phyloP scores from a whole-genome alignment of 64 coral and sea anemone genomes.

The Trachythela sp. region DNA sequence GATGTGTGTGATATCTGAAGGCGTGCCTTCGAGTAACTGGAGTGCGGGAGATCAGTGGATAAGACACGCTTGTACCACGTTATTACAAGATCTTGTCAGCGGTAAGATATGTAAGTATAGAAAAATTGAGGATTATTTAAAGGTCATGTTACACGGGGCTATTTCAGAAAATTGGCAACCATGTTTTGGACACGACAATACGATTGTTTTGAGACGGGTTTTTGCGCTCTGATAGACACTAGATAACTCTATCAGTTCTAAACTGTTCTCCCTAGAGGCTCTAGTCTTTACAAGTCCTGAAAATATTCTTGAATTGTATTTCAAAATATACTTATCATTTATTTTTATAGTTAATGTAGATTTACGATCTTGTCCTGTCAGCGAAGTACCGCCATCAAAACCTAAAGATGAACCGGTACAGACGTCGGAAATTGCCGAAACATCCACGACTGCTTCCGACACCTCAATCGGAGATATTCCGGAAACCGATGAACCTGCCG shows the following conservation, averaged over 20 bases:
- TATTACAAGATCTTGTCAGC: conserved; percentile 57
- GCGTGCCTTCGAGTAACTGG: conserved; percentile 28
- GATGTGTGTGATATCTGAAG: conserved; percentile 36
- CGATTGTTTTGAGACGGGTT: too few relatives aligned
- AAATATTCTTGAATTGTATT: too few relatives aligned
- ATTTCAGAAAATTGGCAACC: background rate
- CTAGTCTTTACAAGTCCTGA: too few relatives aligned
- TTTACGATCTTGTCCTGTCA: background rate
- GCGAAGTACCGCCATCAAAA: background rate
- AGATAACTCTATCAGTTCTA: too few relatives aligned
- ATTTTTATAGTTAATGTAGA: background rate
- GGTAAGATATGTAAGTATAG: conserved; percentile 7
- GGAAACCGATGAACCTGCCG: background rate
- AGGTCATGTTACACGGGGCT: too few relatives aligned
- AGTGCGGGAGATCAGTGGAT: conserved; percentile 43
- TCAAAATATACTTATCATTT: too few relatives aligned
- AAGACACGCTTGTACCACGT: conserved; percentile 44
- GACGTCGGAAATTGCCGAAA: background rate
- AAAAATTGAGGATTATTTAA: background rate
- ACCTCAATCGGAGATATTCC: background rate
- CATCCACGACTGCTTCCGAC: background rate
- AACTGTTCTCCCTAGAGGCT: too few relatives aligned
- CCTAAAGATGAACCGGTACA: background rate
- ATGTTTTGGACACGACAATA: background rate
- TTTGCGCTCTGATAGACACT: too few relatives aligned